These are phyloP conservation scores for Myzus persicae DNA, from an alignment of 1,140 invertebrate genomes.

Conservation along the genomic window DNA sequence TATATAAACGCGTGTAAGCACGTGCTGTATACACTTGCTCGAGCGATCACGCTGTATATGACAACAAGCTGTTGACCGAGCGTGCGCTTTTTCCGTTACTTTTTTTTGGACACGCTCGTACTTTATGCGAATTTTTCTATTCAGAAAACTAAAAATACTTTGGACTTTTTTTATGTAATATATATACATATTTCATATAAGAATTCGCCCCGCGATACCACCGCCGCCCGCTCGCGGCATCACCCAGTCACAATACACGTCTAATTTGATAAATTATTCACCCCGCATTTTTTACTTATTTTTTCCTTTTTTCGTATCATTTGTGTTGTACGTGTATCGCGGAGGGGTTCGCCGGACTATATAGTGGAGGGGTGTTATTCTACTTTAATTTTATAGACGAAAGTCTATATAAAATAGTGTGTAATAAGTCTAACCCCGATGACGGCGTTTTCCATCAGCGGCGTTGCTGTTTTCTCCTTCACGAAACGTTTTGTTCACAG, in stretches of 20 bases:
- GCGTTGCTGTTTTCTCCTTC: not conserved
- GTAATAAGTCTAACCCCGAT: not conserved
- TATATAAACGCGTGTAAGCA: not conserved
- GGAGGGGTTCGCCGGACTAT: not conserved
- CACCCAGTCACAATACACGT: constrained; percentile 24
- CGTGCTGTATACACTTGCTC: not conserved
- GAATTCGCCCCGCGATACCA: not conserved
- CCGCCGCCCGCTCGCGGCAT: not conserved
- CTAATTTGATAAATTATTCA: constrained; percentile 59
- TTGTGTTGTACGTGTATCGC: not conserved
- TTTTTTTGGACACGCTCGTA: not conserved
- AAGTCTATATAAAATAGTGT: not conserved
- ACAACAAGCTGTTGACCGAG: not conserved
- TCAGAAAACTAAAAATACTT: constrained; percentile 19
- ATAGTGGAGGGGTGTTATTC: not conserved
- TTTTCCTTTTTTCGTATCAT: not conserved
- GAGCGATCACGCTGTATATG: not conserved
- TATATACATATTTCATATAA: not conserved
- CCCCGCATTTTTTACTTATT: not conserved
- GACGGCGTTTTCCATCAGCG: not conserved
- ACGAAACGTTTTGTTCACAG: not conserved
- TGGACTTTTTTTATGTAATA: not conserved
- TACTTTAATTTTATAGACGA: not conserved
- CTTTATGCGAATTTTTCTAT: not conserved
- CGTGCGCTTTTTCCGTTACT: not conserved